These are phyloP conservation scores for Dendrolimus houi DNA, from an alignment of 2,888 invertebrate genomes.

Conservation along the genomic window DNA sequence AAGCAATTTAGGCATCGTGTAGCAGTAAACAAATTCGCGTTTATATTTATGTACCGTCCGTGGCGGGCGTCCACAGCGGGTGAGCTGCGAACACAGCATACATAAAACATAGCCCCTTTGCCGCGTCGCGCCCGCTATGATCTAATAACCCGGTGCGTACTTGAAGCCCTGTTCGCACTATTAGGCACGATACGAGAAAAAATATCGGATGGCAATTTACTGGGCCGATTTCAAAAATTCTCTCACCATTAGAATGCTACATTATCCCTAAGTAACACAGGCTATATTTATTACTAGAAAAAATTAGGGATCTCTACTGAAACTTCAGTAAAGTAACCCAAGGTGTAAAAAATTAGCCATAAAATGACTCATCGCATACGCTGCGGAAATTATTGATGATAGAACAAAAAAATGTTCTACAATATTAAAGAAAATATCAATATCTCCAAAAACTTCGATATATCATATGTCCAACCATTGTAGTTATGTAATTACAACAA, in stretches of 20 bases:
- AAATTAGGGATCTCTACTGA: background rate
- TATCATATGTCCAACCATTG: too few species aligned
- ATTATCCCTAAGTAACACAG: too few species aligned
- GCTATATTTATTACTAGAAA: background rate
- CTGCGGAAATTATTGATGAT: too few species aligned
- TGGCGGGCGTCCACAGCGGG: slow-evolving; percentile 8
- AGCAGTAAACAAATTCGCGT: slow-evolving; percentile 4
- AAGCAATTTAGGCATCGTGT: background rate
- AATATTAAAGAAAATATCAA: too few species aligned
- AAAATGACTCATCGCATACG: too few species aligned
- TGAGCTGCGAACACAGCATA: slow-evolving; percentile 30
- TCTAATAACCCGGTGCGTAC: slow-evolving; percentile 63
- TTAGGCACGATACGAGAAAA: slow-evolving; percentile 14
- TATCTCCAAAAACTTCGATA: too few species aligned
- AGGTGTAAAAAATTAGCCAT: too few species aligned
- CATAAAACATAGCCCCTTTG: slow-evolving; percentile 62
- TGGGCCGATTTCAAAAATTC: too few species aligned
- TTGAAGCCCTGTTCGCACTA: slow-evolving; percentile 20
- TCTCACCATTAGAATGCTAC: too few species aligned
- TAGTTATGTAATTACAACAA: too few species aligned
- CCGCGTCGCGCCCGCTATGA: slow-evolving; percentile 55
- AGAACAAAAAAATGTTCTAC: too few species aligned
- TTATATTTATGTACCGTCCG: slow-evolving; percentile 20
- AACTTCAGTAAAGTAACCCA: background rate
- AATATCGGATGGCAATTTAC: too few species aligned